phyloP scores from a whole-genome alignment of 2,888 invertebrate species.

The Ceramica pisi region DNA sequence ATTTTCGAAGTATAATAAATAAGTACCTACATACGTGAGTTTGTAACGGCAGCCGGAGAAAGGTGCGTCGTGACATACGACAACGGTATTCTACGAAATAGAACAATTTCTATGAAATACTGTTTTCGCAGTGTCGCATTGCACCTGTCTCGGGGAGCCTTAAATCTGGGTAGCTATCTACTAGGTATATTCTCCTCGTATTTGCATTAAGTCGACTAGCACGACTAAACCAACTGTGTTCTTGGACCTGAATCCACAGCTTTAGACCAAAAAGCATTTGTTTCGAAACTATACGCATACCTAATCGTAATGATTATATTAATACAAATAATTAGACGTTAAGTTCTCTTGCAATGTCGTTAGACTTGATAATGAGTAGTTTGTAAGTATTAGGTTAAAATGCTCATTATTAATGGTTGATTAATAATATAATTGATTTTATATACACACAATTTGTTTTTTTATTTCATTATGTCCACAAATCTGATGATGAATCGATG shows the following conservation, averaged over 20 bases:
- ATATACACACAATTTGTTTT: constrained; percentile 4
- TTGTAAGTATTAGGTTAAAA: constrained; percentile 33
- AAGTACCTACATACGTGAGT: not conserved
- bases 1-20: constrained; percentile 8
- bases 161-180: not conserved
- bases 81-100: not conserved
- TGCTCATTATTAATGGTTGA: constrained; percentile 20
- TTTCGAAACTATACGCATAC: constrained; percentile 15
- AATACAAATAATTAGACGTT: constrained; percentile 32
- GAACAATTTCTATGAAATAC: not conserved
- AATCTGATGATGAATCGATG: not conserved
- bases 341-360: constrained; percentile 29
- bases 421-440: constrained; percentile 36
- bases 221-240: no score
- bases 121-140: not conserved
- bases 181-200: not conserved
- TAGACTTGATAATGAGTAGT: constrained; percentile 23
- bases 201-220: not conserved
- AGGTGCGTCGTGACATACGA: not conserved
- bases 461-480: not conserved
- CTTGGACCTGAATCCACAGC: not conserved
- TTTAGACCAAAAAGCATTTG: constrained; percentile 14
- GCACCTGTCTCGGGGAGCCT: not conserved
- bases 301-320: constrained; percentile 35
- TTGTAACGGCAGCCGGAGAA: constrained; percentile 1